These are phyloP conservation scores for Microchrysa polita DNA, from an alignment of 2,888 invertebrate genomes.

Conservation along the genomic window DNA sequence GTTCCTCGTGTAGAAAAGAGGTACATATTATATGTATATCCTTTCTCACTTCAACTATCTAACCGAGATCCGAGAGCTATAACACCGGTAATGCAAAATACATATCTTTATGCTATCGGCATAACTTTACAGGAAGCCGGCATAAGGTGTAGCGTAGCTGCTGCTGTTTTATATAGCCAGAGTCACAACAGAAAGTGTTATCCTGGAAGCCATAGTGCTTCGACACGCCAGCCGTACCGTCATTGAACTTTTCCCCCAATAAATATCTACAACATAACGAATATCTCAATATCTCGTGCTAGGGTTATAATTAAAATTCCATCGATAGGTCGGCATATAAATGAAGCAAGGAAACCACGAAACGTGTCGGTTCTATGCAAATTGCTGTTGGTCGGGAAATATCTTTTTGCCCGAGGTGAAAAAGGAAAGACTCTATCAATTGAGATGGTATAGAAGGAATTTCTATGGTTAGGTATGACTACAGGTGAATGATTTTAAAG, in stretches of 20 bases:
- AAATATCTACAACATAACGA: too few species aligned
- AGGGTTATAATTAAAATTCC: constrained; percentile 30
- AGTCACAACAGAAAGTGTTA: not conserved
- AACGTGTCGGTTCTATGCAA: constrained; percentile 1
- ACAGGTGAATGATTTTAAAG: not conserved
- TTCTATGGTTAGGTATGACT: constrained; percentile 9
- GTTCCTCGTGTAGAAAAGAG: not conserved
- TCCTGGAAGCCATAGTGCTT: constrained; percentile 24
- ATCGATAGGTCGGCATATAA: constrained; percentile 21
- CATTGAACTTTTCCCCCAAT: not conserved
- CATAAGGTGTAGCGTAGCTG: too few species aligned
- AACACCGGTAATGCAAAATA: constrained; percentile 8
- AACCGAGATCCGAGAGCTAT: not conserved
- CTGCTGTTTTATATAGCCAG: too few species aligned
- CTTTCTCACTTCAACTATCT: not conserved
- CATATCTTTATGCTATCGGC: constrained; percentile 1
- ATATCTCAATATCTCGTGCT: not conserved
- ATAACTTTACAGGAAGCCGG: constrained; percentile 6
- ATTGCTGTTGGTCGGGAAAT: constrained; percentile 11
- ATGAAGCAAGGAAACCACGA: constrained; percentile 1
- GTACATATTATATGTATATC: constrained; percentile 1
- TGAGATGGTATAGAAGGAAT: not conserved
- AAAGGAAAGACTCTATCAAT: too few species aligned
- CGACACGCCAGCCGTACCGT: too few species aligned
- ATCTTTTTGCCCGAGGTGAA: too few species aligned